These are phyloP conservation scores for Hipparchia sbordonii DNA, from an alignment of 2,888 invertebrate genomes.

Conservation along the genomic window DNA sequence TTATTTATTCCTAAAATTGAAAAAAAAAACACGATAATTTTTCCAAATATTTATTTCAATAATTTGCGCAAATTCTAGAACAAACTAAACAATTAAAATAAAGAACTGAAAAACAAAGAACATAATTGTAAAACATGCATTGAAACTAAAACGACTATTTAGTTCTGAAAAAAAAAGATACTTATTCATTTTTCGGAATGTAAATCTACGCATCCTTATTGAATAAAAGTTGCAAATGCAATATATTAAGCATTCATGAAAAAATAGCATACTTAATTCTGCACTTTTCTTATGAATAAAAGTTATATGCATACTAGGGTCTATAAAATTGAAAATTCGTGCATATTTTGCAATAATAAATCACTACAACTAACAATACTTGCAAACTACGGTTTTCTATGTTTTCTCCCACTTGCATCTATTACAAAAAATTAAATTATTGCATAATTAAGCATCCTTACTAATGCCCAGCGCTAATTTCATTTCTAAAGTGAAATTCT, in stretches of 20 bases:
- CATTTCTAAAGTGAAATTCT: constrained; percentile 74
- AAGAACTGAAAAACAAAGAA: constrained; percentile 22
- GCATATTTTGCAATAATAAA: no score
- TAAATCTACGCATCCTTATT: not conserved
- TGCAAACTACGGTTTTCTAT: not conserved
- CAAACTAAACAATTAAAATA: constrained; percentile 21
- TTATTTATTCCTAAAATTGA: constrained; percentile 9
- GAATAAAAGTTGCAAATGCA: not conserved
- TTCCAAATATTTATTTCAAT: not conserved
- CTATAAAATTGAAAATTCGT: no score
- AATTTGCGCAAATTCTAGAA: constrained; percentile 4
- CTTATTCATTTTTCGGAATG: not conserved
- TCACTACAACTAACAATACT: not conserved
- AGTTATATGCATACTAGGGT: no score
- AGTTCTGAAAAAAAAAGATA: not conserved
- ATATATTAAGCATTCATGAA: not conserved
- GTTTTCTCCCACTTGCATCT: not conserved
- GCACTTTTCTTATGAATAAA: not conserved
- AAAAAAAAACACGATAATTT: not conserved
- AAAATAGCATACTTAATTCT: not conserved
- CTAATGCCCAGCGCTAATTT: constrained; percentile 47
- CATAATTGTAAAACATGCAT: not conserved
- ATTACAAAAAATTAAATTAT: not conserved
- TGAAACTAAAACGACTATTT: not conserved
- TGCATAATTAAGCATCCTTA: constrained; percentile 3